Evolutionary conservation across 2,797 vertebrate genomes (phyloP), one percentile per base, ranked within the genome.

Genomic region (Ctenosaura bakeri): DNA sequence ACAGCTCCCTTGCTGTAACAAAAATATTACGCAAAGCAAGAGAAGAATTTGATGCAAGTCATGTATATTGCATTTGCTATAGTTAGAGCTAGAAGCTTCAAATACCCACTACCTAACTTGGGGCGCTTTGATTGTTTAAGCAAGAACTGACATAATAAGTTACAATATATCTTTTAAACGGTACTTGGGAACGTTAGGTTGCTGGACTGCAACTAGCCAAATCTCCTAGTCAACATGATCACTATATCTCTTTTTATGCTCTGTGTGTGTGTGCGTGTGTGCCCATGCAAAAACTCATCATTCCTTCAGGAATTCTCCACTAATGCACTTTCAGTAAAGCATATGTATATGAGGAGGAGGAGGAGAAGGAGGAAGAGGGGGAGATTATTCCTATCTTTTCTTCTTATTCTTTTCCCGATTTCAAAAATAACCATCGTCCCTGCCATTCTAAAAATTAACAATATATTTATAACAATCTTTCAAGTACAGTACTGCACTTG

Each of bases 21-120:
- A 83, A 79, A 64, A 69, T 16, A 77, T 88, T 52, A 38, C 81
- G n/a, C 80, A 77, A 62, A 16, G 42, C 29, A 64, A 83, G 74
- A 84, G 42, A 89, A 16, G 20, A 52, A 84, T 35, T 8, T 84
- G 42, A 66, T 7, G 4, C 20, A 77, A 52, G 22, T 12, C 83
- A 18, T 84, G 38, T 9, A 24, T 52, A 52, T 29, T 78, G 32
- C 42, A 54, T 77, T 42, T 38, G 32, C 22, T 66, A n/a, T 16
- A 79, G 29, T 50, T 77, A 52, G 1, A 84, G 38, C 24, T 84
- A 22, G 24, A 89, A 66, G 26, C 1, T 38, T 38, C 24, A 29
- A 29, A 77, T n/a, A 32, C 12, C 20, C 22, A 52, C 59, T 84
- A 50, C 77, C 18, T 26, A 69, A 54, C 52, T 52, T 88, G 46